Evolutionary conservation across 2,888 invertebrate species (phyloP).

Genomic region (Temnothorax rugatulus): DNA sequence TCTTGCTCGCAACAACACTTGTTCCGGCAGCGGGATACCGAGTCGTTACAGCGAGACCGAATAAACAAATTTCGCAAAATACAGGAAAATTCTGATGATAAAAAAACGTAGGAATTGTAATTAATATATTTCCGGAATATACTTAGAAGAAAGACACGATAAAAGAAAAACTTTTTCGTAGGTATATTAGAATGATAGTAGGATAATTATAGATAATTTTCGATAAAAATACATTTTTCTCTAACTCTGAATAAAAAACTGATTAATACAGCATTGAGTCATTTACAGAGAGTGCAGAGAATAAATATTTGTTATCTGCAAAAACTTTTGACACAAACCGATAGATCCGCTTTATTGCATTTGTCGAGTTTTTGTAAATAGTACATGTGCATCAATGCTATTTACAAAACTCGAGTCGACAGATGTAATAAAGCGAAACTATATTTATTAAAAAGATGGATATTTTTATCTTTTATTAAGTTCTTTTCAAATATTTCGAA

Average conservation of each 20-base stretch:
- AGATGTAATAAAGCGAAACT: background rate
- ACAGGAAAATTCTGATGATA: background rate
- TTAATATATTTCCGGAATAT: background rate
- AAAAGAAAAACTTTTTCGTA: background rate
- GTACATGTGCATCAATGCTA: background rate
- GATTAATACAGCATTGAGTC: background rate
- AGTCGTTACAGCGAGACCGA: background rate
- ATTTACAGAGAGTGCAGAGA: background rate
- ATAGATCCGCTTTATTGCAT: background rate
- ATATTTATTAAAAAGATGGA: background rate
- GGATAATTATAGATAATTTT: background rate
- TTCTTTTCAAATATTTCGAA: background rate
- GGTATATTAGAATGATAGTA: background rate
- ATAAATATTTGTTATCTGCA: background rate
- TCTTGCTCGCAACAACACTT: background rate
- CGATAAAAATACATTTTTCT: background rate
- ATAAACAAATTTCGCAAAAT: background rate
- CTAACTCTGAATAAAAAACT: background rate
- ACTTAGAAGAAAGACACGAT: background rate
- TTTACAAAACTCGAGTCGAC: background rate
- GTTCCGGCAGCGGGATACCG: background rate
- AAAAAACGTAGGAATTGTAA: background rate
- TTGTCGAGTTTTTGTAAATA: constrained; percentile 8
- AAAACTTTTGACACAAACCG: background rate
- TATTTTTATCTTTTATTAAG: background rate